Evolutionary conservation across 2,797 vertebrate species (phyloP), one percentile per base, ranked within the genome.

Genomic region (Thalassophryne amazonica): DNA sequence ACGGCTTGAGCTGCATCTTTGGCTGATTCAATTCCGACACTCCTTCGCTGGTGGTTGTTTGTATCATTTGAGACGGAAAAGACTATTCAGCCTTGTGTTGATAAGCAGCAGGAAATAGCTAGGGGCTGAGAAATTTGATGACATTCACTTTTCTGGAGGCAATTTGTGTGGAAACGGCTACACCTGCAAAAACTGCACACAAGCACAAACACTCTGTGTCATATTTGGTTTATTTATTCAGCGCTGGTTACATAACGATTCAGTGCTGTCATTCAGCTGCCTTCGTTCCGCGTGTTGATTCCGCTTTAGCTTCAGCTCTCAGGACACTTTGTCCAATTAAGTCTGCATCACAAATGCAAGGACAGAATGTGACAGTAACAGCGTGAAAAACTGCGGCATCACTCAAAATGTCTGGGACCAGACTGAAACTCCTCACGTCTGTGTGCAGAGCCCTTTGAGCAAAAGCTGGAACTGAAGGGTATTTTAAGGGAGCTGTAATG

Each of bases 251-350:
- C 53, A 74, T 57, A 63, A 21, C 17, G 8, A 59, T 50, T 57
- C 38, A 33, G 10, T 38, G 17, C 64, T 41, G 18, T 51, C 46
- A 29, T 21, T 63, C 41, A 41, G 40, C 40, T 43, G 40, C 49
- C 38, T 41, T 38, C 51, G 42, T 28, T 38, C 37, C 29, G 24
- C n/a, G 24, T 60, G 77, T 64, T 40, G 73, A 79, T 75, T 77
- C 48, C 27, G 52, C 71, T 41, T 71, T 53, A 64, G 23, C 51
- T 56, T 43, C 41, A 43, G 53, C 47, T 57, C 47, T 1, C 37
- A 73, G 72, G 58, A 71, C 53, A 41, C 46, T 34, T 60, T 60
- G 69, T 73, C 73, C 68, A 81, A 85, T 88, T 86, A 86, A 72
- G 53, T 28, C 58, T 37, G 47, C 36, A 70, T 74, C 40, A 63